phyloP scores from a whole-genome alignment of 2,797 vertebrate species.

The Pangasius djambal region DNA sequence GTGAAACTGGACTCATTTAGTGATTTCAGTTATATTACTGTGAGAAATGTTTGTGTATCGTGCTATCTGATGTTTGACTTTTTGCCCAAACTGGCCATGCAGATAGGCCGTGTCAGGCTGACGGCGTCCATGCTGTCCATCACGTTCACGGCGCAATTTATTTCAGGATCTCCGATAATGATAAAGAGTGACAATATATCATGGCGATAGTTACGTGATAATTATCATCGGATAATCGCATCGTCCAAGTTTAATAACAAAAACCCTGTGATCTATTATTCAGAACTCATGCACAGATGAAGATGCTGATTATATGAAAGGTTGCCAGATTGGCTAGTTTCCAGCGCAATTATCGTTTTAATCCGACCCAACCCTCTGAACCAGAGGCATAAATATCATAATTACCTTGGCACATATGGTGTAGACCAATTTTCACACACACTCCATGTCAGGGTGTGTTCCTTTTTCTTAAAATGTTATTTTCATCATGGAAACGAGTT shows the following conservation, averaged over 20 bases:
- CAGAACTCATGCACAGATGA: slow-evolving; percentile 10
- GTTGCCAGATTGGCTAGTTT: slow-evolving; percentile 39
- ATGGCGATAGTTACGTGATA: background rate
- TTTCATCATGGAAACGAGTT: background rate
- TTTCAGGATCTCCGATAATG: background rate
- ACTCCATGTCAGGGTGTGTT: background rate
- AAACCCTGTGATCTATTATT: slow-evolving; percentile 18
- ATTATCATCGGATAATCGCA: background rate
- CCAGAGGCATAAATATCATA: background rate
- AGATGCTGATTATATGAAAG: slow-evolving; percentile 24
- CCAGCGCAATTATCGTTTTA: background rate
- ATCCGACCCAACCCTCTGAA: background rate
- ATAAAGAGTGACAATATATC: background rate
- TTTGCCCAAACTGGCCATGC: background rate
- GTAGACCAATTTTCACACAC: background rate
- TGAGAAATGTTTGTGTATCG: background rate
- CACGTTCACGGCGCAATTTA: too few species aligned
- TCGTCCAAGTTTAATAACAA: background rate
- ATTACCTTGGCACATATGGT: background rate
- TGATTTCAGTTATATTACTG: background rate
- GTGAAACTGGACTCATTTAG: background rate
- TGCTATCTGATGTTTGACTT: too few species aligned
- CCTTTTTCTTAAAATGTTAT: background rate
- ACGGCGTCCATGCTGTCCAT: background rate
- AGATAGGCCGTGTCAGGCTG: background rate